Base-by-base conservation (phyloP, 2,797 vertebrate genomes). In the Mormyrus hasselquistii region DNA sequence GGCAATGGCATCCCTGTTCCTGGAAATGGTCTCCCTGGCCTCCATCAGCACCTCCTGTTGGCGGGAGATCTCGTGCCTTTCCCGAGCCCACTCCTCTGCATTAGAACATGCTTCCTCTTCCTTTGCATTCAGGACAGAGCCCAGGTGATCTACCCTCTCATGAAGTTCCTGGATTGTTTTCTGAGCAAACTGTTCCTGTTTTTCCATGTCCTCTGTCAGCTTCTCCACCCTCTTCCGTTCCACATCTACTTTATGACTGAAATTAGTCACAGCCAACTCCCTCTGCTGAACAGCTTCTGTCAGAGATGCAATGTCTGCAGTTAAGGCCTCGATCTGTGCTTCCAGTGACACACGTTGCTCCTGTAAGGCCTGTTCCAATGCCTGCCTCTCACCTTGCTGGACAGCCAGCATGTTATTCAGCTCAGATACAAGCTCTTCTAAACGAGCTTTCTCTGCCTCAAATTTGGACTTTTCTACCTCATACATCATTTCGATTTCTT, bases 401-500 rank as follows among this genome's bases (percentile, higher is more conserved):
- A 88, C 95, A 0, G 92, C 89, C 8, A 96, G 44, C 0, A 95
- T 95, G 19, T 84, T 93, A 92, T 96, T 95, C 65, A 97, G 94
- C 89, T 90, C 91, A 0, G 92, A 86, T 0, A 97, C 86, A 0
- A 95, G 89, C 83, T 89, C 57, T 0, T 93, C 90, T 2, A 97
- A 91, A 89, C 94, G 94, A 88, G 92, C 90, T 86, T 95, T 96
- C 92, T 97, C 95, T 3, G 94, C 92, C 44, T 95, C 91, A 0
- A 95, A 95, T 62, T 50, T 92, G 55, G 79, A 3, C 6, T 91
- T 93, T 57, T 94, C 94, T 0, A 94, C 88, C 0, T 94, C 91
- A 12, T 97, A 59, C 65, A 95, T 93, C 4, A 92, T 91, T 49
- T 94, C 93, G 29, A 92, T 92, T 7, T 93, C 92, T 8, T 90